These are phyloP conservation scores for Trogon melanurus DNA, from an alignment of 2,113 vertebrate species.

Conservation along the genomic window DNA sequence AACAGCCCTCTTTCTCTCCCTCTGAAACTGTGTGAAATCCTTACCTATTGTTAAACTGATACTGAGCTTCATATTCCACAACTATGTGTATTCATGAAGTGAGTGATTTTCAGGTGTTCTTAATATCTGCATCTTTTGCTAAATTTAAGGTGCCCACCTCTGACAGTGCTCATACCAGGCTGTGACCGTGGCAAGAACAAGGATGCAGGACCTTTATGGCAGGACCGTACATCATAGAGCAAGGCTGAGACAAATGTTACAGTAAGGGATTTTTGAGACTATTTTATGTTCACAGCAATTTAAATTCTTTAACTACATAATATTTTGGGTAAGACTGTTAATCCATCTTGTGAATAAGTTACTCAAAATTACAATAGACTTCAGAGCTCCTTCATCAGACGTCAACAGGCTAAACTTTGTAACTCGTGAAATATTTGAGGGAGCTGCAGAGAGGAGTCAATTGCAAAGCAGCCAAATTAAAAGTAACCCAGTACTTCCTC, in stretches of 20 bases:
- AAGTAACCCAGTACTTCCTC: neutral
- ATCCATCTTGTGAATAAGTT: neutral
- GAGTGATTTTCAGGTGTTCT: neutral
- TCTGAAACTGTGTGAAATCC: neutral
- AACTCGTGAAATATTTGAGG: neutral
- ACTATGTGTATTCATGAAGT: neutral
- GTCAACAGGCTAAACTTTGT: neutral
- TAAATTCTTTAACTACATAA: neutral
- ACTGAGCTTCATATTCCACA: neutral
- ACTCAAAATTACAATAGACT: neutral
- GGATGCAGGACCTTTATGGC: neutral
- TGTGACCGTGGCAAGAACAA: neutral
- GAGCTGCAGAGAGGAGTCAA: neutral
- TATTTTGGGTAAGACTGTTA: neutral
- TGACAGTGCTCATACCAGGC: neutral
- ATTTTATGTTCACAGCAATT: neutral
- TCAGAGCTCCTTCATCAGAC: neutral
- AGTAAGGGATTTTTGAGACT: neutral
- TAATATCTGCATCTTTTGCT: neutral
- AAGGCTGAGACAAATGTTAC: neutral
- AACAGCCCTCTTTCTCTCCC: neutral
- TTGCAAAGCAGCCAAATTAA: neutral
- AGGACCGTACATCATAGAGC: neutral
- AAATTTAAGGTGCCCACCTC: neutral
- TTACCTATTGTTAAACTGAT: neutral